phyloP scores from a whole-genome alignment of 92 coral and sea anemone genomes.

The Paragorgia papillata region DNA sequence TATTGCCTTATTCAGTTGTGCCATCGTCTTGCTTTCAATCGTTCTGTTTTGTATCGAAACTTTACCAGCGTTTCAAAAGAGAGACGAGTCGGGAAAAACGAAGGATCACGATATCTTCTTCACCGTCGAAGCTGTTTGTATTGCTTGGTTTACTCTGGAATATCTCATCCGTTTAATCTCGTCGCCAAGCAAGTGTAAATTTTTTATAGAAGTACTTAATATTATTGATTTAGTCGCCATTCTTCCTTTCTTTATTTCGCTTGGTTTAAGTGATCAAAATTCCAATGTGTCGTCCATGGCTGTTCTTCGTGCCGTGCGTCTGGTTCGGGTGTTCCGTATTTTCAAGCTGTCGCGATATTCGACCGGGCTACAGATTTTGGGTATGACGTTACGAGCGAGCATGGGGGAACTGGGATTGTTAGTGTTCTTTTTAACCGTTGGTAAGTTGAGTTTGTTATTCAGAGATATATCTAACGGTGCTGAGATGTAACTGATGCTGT shows the following conservation, averaged over 20 bases:
- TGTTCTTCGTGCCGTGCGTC: constrained; percentile 85
- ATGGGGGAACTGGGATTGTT: constrained; percentile 92
- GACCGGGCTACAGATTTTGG: constrained; percentile 93
- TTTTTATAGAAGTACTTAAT: constrained; percentile 74
- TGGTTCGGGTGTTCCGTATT: constrained; percentile 93
- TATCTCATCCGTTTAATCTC: constrained; percentile 76
- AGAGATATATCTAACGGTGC: too few relatives aligned
- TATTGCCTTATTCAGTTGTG: constrained; percentile 82
- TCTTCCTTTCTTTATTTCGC: constrained; percentile 87
- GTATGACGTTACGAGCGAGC: constrained; percentile 83
- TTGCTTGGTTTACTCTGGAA: constrained; percentile 97
- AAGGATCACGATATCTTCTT: constrained; percentile 78
- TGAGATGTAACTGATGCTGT: too few relatives aligned
- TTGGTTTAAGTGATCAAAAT: constrained; percentile 58
- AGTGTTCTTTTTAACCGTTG: constrained; percentile 77
- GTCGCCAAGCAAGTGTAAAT: constrained; percentile 75
- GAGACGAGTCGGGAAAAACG: constrained; percentile 49
- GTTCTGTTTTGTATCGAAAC: constrained; percentile 89
- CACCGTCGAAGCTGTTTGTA: constrained; percentile 79
- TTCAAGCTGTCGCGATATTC: constrained; percentile 96
- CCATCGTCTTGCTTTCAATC: constrained; percentile 88
- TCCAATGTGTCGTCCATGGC: constrained; percentile 79
- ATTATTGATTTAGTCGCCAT: constrained; percentile 94
- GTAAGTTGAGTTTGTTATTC: constrained; percentile 27
- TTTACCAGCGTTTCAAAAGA: constrained; percentile 68